Conservation (phyloP, 2,113 vertebrate species). For the Pyrgilauda ruficollis region DNA sequence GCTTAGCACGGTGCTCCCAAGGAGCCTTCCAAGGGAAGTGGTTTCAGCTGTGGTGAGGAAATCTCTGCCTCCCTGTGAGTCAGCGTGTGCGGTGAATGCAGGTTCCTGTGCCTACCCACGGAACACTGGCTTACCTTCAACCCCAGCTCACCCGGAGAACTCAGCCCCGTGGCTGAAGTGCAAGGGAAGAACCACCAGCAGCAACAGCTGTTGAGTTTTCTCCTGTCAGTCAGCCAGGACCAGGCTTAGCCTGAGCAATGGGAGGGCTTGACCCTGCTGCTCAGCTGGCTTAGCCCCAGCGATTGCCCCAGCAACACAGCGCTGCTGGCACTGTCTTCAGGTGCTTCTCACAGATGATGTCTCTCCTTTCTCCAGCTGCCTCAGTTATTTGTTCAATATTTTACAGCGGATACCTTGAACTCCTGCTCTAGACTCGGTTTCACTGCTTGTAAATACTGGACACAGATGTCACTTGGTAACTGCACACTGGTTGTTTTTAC, state of each 20-base stretch:
- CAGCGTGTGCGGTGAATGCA: fast-evolving
- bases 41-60: background rate
- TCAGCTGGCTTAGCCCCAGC: background rate
- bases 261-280: background rate
- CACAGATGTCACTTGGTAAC: slow-evolving; percentile 1
- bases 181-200: background rate
- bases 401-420: background rate
- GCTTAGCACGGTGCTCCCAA: background rate
- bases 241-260: background rate
- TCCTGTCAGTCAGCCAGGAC: background rate
- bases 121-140: background rate
- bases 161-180: background rate
- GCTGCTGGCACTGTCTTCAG: background rate
- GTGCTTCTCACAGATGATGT: background rate
- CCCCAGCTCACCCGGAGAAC: background rate
- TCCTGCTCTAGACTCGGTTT: background rate
- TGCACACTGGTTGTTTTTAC: background rate
- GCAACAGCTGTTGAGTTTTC: background rate
- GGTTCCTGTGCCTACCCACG: background rate
- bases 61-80: background rate
- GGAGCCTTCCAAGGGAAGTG: background rate
- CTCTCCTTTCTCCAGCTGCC: background rate
- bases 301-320: background rate
- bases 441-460: slow-evolving; percentile 1
- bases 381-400: background rate